Evolutionary conservation across 2,888 invertebrate species (phyloP), one percentile per base, ranked within the genome.

Genomic region (Odontocolon sp.): DNA sequence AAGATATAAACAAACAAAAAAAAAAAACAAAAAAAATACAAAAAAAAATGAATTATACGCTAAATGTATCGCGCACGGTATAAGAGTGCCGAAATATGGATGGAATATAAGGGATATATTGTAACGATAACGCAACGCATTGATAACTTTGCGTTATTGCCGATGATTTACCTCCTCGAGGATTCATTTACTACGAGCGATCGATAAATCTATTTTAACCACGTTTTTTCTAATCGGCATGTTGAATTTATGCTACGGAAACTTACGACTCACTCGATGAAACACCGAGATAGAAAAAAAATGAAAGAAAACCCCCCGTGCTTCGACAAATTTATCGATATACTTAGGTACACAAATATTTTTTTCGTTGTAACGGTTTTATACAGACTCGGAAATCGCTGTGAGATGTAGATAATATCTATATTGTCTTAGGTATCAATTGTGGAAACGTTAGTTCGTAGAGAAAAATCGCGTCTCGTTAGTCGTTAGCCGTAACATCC

Each of bases 341-440:
- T 69, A 70, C 59, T 23, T 63, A 47, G 63, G 61, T 38, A 63
- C 45, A 56, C 64, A 77, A 59, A 70, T 70, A 67, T 67, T 75
- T 76, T 77, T 71, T 78, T 78, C 40, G 68, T 68, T 78, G 54
- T 33, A 63, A 78, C 52, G 52, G 67, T 76, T 78, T 78, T 78
- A 64, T 78, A 76, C 76, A 76, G 57, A 76, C 71, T 72, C 63
- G 67, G 75, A 68, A 71, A 71, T 72, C 76, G 70, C 68, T 71
- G 68, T 77, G 76, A 77, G 67, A 63, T 81, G 79, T 81, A 81
- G 79, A 81, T 80, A 79, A 59, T 76, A 77, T 76, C 70, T 70
- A 26, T 47, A 52, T 57, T 50, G 67, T 47, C 59, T 63, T 61
- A 79, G 69, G 56, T 73, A 79, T 64, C 47, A 77, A 71, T 71